Percentiles rank a stretch among this genome's conserved stretches.
Evolutionary conservation across 2,113 vertebrate genomes (phyloP).

Genomic region (Chamaea fasciata): DNA sequence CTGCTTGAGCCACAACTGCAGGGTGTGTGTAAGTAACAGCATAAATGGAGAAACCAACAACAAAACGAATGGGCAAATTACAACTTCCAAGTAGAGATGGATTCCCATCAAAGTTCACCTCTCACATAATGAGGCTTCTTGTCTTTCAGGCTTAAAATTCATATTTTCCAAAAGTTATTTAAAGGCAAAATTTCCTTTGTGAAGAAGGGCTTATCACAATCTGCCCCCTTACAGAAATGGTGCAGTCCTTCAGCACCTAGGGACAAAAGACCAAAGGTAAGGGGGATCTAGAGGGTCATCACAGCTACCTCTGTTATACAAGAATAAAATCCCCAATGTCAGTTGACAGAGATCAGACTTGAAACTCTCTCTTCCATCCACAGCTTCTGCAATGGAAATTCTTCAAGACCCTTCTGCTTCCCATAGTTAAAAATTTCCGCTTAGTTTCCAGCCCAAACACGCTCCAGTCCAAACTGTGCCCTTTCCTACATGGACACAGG

Average conservation of each 20-base stretch:
- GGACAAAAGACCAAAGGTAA: neutral
- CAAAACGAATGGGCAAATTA: accelerated
- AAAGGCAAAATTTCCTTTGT: neutral
- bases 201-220: neutral
- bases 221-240: neutral
- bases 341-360: accelerated
- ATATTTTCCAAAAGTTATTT: neutral
- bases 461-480: neutral
- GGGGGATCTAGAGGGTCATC: neutral
- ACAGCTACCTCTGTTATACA: accelerated
- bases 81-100: neutral
- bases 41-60: neutral
- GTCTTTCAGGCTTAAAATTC: neutral
- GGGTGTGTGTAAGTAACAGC: neutral
- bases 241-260: neutral
- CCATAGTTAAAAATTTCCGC: neutral
- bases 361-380: neutral
- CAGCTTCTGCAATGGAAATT: neutral
- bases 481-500: neutral
- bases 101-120: neutral
- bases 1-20: neutral
- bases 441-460: neutral
- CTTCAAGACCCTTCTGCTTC: neutral
- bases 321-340: neutral
- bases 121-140: neutral